Base-by-base conservation (phyloP, 2,113 vertebrate genomes). In the Actinemys pallida region DNA sequence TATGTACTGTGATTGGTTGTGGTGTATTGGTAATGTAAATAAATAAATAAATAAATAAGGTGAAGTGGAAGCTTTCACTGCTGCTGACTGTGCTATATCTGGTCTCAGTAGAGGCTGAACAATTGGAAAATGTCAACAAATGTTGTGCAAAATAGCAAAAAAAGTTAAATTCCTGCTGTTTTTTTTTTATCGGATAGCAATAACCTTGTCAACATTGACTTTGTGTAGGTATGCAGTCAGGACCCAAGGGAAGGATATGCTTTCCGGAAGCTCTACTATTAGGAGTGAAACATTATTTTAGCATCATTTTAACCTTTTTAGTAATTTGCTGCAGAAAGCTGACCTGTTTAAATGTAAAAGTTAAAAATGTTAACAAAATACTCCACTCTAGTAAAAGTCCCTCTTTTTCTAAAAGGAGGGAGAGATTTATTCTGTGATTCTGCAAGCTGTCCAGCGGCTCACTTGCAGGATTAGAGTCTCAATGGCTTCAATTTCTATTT, bases 51-150 rank as follows among this genome's bases (percentile, higher is more conserved):
- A 45, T 45, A 45, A 45, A 45, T 45, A 45, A 45, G 31, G 4
- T 56, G 5, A 89, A 72, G 47, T 62, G 93, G 92, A 3, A 47
- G 49, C 1, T 35, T 87, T 92, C 54, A 49, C 50, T 62, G 12
- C n/a, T 81, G 49, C 81, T 24, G 49, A 39, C 50, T 87, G 35
- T 35, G 0, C 10, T 88, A 35, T 86, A 90, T 3, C 69, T 75
- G 89, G 9, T 27, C 39, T 82, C 88, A 90, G 17, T 8, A 94
- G 57, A 56, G 50, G 47, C 72, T 11, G 3, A 8, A 76, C 72
- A 19, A 42, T 2, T 59, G 6, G n/a, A 83, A 89, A n/a, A n/a
- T 0, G 49, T 47, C 0, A 56, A 65, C 62, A 35, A 8, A 17
- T 65, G 3, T 62, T 72, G 87, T 81, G 54, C 25, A 59, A 35